Conservation (phyloP, 2,888 invertebrate genomes). For the Eulithis testata region DNA sequence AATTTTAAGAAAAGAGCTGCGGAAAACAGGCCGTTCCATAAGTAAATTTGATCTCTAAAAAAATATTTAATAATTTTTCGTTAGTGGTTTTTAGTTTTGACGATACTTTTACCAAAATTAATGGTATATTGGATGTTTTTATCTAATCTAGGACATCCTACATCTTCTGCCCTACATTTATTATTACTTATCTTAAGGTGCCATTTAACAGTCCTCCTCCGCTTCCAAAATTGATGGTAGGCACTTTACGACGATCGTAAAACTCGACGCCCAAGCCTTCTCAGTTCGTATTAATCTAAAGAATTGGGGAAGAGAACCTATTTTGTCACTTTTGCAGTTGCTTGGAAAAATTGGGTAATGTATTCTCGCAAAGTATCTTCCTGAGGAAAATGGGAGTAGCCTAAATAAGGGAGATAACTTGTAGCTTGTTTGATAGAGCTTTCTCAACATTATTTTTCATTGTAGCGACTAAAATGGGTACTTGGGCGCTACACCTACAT, state of each 20-base stretch:
- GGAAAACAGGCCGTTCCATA: too few relatives aligned
- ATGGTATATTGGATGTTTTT: not conserved
- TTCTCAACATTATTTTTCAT: too few relatives aligned
- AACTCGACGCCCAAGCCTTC: constrained; percentile 42
- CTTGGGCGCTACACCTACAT: too few relatives aligned
- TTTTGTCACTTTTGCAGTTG: constrained; percentile 35
- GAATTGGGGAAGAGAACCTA: constrained; percentile 37
- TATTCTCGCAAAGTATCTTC: constrained; percentile 11
- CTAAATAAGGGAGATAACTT: too few relatives aligned
- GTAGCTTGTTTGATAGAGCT: too few relatives aligned
- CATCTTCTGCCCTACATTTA: constrained; percentile 27
- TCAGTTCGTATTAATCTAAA: constrained; percentile 48
- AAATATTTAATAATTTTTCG: not conserved
- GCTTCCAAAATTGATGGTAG: constrained; percentile 44
- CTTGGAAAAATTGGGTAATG: constrained; percentile 24
- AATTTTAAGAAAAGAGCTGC: too few relatives aligned
- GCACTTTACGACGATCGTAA: constrained; percentile 49
- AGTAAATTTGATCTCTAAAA: too few relatives aligned
- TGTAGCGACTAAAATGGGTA: too few relatives aligned
- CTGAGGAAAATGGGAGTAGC: not conserved
- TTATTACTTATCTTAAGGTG: constrained; percentile 35
- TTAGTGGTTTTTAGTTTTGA: not conserved
- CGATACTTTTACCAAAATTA: not conserved
- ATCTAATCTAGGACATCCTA: constrained; percentile 20
- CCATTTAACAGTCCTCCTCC: constrained; percentile 38